Percentiles rank a stretch among this genome's conserved stretches.
phyloP scores from a whole-genome alignment of 1,140 invertebrate species.

The Oryctes rhinoceros region DNA sequence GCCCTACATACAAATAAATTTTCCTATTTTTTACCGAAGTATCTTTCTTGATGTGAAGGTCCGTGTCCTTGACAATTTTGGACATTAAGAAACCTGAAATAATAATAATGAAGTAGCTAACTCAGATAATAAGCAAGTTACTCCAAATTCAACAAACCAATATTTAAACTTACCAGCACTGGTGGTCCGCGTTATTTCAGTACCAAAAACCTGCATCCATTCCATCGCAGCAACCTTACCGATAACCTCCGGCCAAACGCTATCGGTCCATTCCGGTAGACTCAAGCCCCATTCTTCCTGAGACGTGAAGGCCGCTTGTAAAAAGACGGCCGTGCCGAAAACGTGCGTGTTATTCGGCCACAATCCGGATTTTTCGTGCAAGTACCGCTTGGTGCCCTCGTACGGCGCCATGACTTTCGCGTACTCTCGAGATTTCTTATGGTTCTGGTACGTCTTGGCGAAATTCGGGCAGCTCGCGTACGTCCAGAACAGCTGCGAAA shows the following conservation, averaged over 20 bases:
- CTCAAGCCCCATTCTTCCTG: slow-evolving; percentile 42
- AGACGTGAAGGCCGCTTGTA: neutral
- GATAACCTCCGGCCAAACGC: slow-evolving; percentile 61
- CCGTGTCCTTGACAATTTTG: slow-evolving; percentile 51
- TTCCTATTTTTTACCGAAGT: slow-evolving; percentile 37
- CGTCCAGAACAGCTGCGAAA: neutral
- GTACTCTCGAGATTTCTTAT: neutral
- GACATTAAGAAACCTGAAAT: slow-evolving; percentile 42
- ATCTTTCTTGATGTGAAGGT: slow-evolving; percentile 41
- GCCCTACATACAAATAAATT: slow-evolving; percentile 52
- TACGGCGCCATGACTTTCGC: neutral
- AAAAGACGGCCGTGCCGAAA: neutral
- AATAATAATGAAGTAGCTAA: too few relatives aligned
- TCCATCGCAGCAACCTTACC: slow-evolving; percentile 42
- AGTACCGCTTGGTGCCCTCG: neutral
- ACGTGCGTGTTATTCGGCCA: neutral
- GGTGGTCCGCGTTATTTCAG: neutral
- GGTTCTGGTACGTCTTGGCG: neutral
- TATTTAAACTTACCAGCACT: neutral
- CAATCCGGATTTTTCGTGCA: neutral
- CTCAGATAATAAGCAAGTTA: too few relatives aligned
- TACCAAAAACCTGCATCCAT: neutral
- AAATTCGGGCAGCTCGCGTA: slow-evolving; percentile 16
- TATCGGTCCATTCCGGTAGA: slow-evolving; percentile 45
- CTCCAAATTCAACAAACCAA: too few relatives aligned